Evolutionary conservation across 2,888 invertebrate genomes (phyloP).

Genomic region (Drosophila histrio): DNA sequence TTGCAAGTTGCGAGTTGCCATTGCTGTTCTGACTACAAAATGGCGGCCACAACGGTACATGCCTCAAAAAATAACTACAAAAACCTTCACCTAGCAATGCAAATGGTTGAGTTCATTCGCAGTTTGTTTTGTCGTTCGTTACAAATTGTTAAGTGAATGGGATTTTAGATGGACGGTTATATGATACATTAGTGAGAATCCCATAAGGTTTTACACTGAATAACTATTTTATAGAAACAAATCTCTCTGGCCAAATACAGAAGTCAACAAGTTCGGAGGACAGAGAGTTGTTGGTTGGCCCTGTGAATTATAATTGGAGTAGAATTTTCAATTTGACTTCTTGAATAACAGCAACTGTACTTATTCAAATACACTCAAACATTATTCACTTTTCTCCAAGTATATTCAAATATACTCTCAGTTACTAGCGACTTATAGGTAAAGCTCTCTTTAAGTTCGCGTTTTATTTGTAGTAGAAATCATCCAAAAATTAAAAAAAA

Average conservation of each 20-base stretch:
- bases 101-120: constrained; percentile 68
- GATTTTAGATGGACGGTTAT: constrained; percentile 53
- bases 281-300: background rate
- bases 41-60: constrained; percentile 75
- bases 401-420: constrained; percentile 20
- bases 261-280: constrained; percentile 21
- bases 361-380: background rate
- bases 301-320: background rate
- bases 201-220: constrained; percentile 17
- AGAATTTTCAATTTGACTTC: background rate
- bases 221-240: constrained; percentile 26
- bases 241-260: constrained; percentile 40
- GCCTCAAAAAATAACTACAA: constrained; percentile 20
- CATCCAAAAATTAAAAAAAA: constrained; percentile 21
- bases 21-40: constrained; percentile 65
- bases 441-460: constrained; percentile 54
- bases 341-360: background rate
- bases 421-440: background rate
- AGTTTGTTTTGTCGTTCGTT: constrained; percentile 54
- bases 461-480: constrained; percentile 63
- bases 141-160: constrained; percentile 69
- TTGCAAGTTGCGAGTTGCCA: constrained; percentile 38
- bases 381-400: constrained; percentile 1
- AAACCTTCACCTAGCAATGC: constrained; percentile 60
- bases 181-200: constrained; percentile 48